Base-by-base conservation (phyloP, 1,140 invertebrate genomes). In the Trypoxylus dichotomus region DNA sequence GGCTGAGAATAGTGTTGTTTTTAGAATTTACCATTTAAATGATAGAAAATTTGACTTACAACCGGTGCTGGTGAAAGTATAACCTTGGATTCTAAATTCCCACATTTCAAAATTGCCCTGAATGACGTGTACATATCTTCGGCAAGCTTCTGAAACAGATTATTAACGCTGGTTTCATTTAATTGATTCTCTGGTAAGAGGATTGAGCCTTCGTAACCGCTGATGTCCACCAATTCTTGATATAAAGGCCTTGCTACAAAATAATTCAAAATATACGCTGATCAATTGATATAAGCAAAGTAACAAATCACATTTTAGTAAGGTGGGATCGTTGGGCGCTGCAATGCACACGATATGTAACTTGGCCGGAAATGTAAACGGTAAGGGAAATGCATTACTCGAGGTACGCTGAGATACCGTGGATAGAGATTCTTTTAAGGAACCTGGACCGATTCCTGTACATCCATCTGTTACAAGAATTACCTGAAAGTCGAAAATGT, bases 381-480 rank as follows among this genome's bases (percentile, higher is more conserved):
- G 94, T 25, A 96, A 79, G 8, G 89, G 87, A 83, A 94, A 92
- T 78, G 88, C 87, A 80, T 88, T 88, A 25, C 85, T 82, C 82
- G 86, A 73, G 85, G 87, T 77, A 84, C 87, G 83, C 86, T 84
- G 84, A 83, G 88, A 80, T 82, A 83, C 25, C 0, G 82, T 85
- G 19, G 81, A 80, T 74, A 90, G 83, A 74, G 89, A 90, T 79
- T 88, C 86, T 41, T 86, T 87, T 21, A 92, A 83, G 15, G 91
- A 91, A 83, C 91, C 91, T 27, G 89, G 81, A 42, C 93, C 93
- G 77, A 92, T 87, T 21, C 93, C 92, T 79, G 90, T 89, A 83
- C 90, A 93, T 11, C 95, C 94, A 90, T 96, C 95, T 43, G 95
- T 96, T 10, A 96, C 89, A 79, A 96, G 82, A 71, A 94, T 86